Percentiles rank a stretch among this genome's conserved stretches.
Conservation (phyloP, 2,113 vertebrate genomes). For the Cyanocitta stelleri region DNA sequence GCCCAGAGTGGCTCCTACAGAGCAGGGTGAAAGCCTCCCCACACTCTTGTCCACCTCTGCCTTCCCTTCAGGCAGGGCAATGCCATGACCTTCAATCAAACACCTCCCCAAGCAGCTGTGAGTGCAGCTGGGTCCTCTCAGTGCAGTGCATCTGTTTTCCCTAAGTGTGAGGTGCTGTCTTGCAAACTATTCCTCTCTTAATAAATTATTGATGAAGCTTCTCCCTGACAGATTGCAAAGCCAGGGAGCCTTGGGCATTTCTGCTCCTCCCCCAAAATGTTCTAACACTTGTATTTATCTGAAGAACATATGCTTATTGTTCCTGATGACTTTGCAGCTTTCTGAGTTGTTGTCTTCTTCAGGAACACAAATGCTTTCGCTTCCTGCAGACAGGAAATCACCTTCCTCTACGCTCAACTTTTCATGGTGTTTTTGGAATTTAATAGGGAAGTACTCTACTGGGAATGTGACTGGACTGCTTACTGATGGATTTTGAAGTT, state of each 20-base stretch:
- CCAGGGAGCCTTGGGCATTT: neutral
- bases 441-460: neutral
- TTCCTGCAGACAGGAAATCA: neutral
- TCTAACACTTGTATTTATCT: slow-evolving; percentile 1
- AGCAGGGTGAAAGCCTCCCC: fast-evolving
- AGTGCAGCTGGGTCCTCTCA: neutral
- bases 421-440: neutral
- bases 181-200: neutral
- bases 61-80: neutral
- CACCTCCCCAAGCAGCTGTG: neutral
- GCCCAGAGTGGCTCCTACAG: neutral
- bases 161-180: neutral
- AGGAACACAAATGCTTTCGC: neutral
- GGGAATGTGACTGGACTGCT: neutral
- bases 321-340: slow-evolving; percentile 8
- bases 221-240: slow-evolving; percentile 3
- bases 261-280: neutral
- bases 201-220: slow-evolving; percentile 46
- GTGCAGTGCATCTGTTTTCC: neutral
- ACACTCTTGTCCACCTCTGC: neutral
- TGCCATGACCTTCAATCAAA: neutral
- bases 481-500: neutral
- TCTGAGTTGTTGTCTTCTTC: neutral
- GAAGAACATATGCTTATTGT: neutral
- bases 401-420: neutral